Conservation (phyloP, 2,888 invertebrate species). For the Tipula vernalis region DNA sequence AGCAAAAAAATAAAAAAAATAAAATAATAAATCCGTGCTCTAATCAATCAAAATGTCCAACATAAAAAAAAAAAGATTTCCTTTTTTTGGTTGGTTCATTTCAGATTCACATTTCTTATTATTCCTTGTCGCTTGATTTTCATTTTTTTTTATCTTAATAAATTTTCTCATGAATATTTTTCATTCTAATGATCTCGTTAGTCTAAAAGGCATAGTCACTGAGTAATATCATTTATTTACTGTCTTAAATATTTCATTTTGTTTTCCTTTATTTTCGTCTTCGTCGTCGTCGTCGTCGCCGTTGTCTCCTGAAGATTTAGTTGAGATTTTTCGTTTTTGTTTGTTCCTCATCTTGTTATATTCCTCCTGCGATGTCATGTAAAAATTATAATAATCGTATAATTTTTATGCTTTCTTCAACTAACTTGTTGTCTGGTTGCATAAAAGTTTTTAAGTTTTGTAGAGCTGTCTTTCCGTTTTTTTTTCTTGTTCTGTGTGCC, state of each 20-base stretch:
- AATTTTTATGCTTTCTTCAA: not conserved
- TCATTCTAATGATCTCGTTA: constrained; percentile 4
- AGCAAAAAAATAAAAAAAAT: not conserved
- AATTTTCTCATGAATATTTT: constrained; percentile 4
- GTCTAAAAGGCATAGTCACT: constrained; percentile 4
- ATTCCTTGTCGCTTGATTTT: not conserved
- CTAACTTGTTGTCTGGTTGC: not conserved
- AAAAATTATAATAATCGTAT: not conserved
- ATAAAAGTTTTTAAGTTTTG: not conserved
- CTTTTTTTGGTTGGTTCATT: not conserved
- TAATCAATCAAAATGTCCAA: not conserved
- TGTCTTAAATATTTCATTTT: not conserved
- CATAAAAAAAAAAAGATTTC: not conserved
- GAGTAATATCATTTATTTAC: not conserved
- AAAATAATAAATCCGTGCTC: not conserved
- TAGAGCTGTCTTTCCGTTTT: not conserved
- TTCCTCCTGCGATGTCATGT: not conserved
- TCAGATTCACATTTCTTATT: not conserved
- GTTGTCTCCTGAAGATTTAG: not conserved
- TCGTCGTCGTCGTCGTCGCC: not conserved
- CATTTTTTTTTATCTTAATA: not conserved
- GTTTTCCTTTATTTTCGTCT: not conserved
- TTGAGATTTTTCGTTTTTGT: not conserved
- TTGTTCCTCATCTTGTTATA: not conserved
- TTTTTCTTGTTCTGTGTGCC: not conserved